Evolutionary conservation across 2,797 vertebrate species (phyloP).

Genomic region (Eospalax fontanierii): DNA sequence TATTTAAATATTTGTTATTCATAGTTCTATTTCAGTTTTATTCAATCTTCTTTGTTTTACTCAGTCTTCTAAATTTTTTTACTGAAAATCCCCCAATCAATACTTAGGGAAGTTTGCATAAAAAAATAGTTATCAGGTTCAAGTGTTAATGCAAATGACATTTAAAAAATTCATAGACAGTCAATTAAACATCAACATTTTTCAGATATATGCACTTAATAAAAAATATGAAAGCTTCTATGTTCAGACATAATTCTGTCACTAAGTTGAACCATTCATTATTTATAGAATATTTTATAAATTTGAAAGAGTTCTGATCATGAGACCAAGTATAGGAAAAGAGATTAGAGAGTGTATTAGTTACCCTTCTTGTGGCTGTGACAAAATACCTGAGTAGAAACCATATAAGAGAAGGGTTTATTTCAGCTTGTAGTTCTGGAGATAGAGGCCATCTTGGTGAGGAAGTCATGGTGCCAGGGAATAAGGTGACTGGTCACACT

Average conservation of each 20-base stretch:
- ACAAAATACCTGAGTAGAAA: not conserved
- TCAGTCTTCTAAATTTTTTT: not conserved
- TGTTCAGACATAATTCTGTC: not conserved
- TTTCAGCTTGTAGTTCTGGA: not conserved
- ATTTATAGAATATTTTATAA: not conserved
- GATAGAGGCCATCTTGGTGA: not conserved
- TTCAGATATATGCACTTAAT: not conserved
- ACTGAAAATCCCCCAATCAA: slow-evolving; percentile 1
- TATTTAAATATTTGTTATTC: not conserved
- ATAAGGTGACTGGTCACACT: not conserved
- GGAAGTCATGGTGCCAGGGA: not conserved
- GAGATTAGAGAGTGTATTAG: not conserved
- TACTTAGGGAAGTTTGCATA: not conserved
- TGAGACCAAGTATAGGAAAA: not conserved
- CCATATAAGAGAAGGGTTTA: not conserved
- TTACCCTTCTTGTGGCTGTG: not conserved
- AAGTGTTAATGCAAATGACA: not conserved
- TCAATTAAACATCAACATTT: not conserved
- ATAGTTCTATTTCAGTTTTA: not conserved
- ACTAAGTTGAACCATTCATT: not conserved
- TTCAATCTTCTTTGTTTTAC: not conserved
- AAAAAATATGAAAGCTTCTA: not conserved
- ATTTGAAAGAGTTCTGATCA: not conserved
- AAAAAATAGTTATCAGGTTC: not conserved
- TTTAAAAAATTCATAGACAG: slow-evolving; percentile 13